Base-by-base conservation (phyloP, 2,113 vertebrate species). In the Odobenus rosmarus region DNA sequence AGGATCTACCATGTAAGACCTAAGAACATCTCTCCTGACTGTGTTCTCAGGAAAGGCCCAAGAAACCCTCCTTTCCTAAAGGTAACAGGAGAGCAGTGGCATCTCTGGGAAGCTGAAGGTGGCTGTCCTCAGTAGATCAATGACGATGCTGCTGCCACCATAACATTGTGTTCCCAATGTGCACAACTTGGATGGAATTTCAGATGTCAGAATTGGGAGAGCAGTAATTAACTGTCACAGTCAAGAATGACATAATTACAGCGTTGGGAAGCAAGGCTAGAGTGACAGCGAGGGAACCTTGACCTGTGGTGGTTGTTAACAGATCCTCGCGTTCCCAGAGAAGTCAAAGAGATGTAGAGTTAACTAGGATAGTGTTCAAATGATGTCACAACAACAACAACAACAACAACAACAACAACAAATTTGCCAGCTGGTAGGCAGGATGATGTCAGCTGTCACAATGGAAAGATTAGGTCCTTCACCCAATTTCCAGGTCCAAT, bases 131-230 rank as follows among this genome's bases (percentile, higher is more conserved):
- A 59, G 19, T 53, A 83, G 55, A 36, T n/a, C 13, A 71, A 71
- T 36, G 33, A 79, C 1, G 3, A 14, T 11, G 0, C 2, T 77
- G 62, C 31, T 5, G 36, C 5, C 13, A 31, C 14, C 39, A 61
- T 62, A 61, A 55, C 55, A n/a, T 33, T 42, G 3, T 83, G 19
- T 7, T 92, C 67, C 31, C 6, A 49, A 14, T 21, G n/a, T 61
- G 28, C 51, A 90, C 11, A 55, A 59, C 61, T 62, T 15, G 4
- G 23, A 80, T 21, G 33, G 16, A 57, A 93, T 86, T 85, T 88
- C 59, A 90, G 57, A 97, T 26, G 23, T 97, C 53, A 39, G 67
- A 92, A 81, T 61, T 31, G 76, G 86, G 31, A 89, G 79, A 87
- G 51, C 55, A 81, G 46, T 59, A 77, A 94, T 77, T 81, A 71